Base-by-base conservation (phyloP, 2,113 vertebrate genomes). In the Orientallactaga bullata region DNA sequence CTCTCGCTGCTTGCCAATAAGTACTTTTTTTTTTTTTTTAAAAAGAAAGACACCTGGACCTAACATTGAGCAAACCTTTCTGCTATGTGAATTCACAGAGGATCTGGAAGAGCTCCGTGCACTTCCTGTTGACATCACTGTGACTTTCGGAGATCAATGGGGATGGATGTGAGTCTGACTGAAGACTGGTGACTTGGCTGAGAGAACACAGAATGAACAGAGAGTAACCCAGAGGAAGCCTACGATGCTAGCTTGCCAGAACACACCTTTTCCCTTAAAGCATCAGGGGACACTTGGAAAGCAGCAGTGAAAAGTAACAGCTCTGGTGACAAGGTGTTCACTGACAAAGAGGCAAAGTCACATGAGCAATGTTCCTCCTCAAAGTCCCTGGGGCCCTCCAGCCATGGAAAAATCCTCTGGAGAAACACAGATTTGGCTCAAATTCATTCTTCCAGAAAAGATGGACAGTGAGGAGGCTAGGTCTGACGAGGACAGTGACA, bases 301-400 rank as follows among this genome's bases (percentile, higher is more conserved):
- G 68, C 10, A 74, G 32, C 47, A 65, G 32, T 58, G 79, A 80
- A 24, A 76, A 80, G 63, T 37, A 73, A 78, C 69, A 51, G 71
- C 35, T 82, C 61, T 58, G 76, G 55, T 83, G 85, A 93, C 95
- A 93, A 91, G 82, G 90, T 26, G 15, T 93, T 73, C 21, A 66
- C 68, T 90, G 93, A 95, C 61, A 42, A 77, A 89, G 84, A 95
- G 66, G 24, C 88, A 61, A 88, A 89, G 61, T n/a, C 35, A 77
- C 55, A 35, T 28, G 80, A 87, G n/a, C 80, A 78, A 80, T 26
- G 20, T 47, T 37, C 84, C 39, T 83, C 2, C 37, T 35, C 8
- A 23, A 58, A 83, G 20, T 30, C 60, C 60, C 39, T 58, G 24
- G 77, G 32, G 66, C 76, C 20, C 11, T 66, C 39, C 58, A 8